These are phyloP conservation scores for Halcyon senegalensis DNA, from an alignment of 2,113 vertebrate genomes.

Conservation along the genomic window DNA sequence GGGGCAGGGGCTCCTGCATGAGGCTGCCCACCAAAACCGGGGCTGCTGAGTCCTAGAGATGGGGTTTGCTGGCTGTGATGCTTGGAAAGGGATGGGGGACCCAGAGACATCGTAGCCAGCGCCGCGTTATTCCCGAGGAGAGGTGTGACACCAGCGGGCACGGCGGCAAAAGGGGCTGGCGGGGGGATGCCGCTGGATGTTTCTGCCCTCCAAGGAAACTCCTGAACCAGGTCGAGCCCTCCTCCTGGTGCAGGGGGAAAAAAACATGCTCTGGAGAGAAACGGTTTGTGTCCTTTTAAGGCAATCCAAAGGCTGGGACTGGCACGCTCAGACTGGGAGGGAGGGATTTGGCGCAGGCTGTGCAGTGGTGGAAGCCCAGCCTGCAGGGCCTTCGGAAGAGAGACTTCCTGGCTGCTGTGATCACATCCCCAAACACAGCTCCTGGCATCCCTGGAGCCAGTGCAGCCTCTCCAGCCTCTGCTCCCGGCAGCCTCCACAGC, in stretches of 20 bases:
- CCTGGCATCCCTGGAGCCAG: not conserved
- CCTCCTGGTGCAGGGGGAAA: not conserved
- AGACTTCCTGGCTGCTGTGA: not conserved
- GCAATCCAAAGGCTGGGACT: conserved; percentile 48
- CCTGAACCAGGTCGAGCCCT: not conserved
- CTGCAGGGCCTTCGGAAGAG: not conserved
- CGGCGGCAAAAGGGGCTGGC: not conserved
- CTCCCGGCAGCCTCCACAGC: not conserved
- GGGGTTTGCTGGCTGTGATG: not conserved
- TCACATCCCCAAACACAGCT: not conserved
- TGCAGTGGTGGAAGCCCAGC: not conserved
- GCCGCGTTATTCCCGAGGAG: accelerated
- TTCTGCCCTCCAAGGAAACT: conserved; percentile 30
- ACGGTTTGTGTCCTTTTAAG: conserved; percentile 73
- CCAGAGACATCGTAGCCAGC: not conserved
- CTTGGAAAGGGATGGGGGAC: not conserved
- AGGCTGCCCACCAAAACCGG: not conserved
- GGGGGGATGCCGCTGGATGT: not conserved
- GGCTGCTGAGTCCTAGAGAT: not conserved
- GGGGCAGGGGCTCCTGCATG: not conserved
- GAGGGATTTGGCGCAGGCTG: not conserved
- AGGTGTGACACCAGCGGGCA: not conserved
- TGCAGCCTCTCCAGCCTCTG: not conserved
- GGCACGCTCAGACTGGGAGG: not conserved
- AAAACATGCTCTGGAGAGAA: not conserved